These are phyloP conservation scores for Silurus glanis DNA, from an alignment of 2,113 vertebrate species.

Conservation along the genomic window DNA sequence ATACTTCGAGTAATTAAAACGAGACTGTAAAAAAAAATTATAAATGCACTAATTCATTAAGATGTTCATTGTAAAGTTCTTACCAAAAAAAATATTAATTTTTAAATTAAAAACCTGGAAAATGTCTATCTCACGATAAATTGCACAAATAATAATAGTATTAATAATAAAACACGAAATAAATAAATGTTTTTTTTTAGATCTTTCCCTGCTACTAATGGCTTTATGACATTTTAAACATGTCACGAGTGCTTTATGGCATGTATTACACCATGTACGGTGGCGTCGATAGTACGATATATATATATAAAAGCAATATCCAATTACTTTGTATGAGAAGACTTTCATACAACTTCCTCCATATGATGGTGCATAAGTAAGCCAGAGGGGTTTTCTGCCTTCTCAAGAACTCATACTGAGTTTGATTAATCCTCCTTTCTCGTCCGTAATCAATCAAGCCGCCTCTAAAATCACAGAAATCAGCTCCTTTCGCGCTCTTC, in stretches of 20 bases:
- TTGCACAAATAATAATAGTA: not conserved
- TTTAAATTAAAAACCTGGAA: not conserved
- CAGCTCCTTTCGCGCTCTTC: conserved; percentile 71
- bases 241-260: not conserved
- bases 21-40: not conserved
- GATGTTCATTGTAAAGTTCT: not conserved
- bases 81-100: not conserved
- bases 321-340: conserved; percentile 2
- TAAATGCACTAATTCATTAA: not conserved
- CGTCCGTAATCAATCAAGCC: conserved; percentile 74
- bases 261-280: not conserved
- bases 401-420: conserved; percentile 68
- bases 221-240: not conserved
- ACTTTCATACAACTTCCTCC: conserved; percentile 33
- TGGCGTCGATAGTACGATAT: not conserved
- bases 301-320: conserved; percentile 10
- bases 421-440: conserved; percentile 75
- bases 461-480: conserved; percentile 74
- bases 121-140: not conserved
- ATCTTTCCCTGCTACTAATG: not conserved
- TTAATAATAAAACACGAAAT: not conserved
- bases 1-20: conserved; percentile 41
- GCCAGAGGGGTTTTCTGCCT: conserved; percentile 28
- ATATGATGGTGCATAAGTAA: conserved; percentile 31
- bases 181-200: not conserved